Base-by-base conservation (phyloP, 2,113 vertebrate species). In the Nerophis lumbriciformis region DNA sequence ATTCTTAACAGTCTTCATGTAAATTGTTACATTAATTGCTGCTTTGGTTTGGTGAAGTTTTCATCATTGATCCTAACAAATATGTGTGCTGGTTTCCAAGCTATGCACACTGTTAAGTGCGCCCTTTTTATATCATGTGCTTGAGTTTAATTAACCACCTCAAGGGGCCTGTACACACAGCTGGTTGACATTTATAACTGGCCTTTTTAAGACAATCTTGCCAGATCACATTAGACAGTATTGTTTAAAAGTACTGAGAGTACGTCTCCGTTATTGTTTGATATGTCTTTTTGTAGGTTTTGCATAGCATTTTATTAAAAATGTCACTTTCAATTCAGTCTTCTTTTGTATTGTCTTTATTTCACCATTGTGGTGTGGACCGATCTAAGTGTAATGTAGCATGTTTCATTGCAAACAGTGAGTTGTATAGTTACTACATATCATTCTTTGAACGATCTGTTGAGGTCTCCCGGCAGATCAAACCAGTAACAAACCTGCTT, bases 301-400 rank as follows among this genome's bases (percentile, higher is more conserved):
- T 85, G 66, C 81, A 82, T 86, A 86, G 80, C 69, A 68, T 76
- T 78, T 85, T 77, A 90, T 90, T 92, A 91, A 92, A 91, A 79
- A 76, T 65, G 76, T 76, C 76, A 76, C 83, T 79, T 28, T 85
- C 52, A 77, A 82, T 84, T 79, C 81, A 87, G 70, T 80, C 65
- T 62, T 68, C 66, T 70, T 83, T 91, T 90, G 88, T 90, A 55
- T 86, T 89, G 89, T 90, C 84, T 85, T 91, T 64, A 80, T 88
- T 90, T 83, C 70, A 69, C 65, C 59, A 53, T 53, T 63, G 60
- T 28, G 48, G 39, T 79, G 67, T 64, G 61, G 44, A 73, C 39
- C 69, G 62, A 53, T 66, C 14, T 19, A 53, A 48, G 42, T 47
- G 1, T 45, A 62, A 57, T 61, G 35, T 52, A 45, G 60, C 10